Percentiles rank a stretch among this genome's conserved stretches.
These are phyloP conservation scores for Rhyacophila evoluta DNA, from an alignment of 2,888 invertebrate genomes.

Conservation along the genomic window DNA sequence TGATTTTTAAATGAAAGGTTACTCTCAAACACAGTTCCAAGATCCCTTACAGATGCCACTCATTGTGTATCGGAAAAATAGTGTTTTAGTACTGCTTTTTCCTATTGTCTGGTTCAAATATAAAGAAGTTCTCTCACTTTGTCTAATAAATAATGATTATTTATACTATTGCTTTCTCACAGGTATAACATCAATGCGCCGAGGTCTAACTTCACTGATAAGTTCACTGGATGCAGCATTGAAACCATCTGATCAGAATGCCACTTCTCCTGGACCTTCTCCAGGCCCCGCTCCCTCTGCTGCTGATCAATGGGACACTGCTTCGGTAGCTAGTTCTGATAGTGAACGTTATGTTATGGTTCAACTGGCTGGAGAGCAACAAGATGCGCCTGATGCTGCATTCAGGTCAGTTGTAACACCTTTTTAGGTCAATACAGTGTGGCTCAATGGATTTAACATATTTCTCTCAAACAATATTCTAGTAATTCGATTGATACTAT, in stretches of 20 bases:
- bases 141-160: too few species aligned
- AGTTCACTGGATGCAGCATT: conserved; percentile 87
- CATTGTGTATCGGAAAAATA: too few species aligned
- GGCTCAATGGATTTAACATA: too few species aligned
- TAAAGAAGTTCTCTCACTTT: too few species aligned
- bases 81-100: too few species aligned
- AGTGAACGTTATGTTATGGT: conserved; percentile 88
- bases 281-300: conserved; percentile 37
- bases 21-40: too few species aligned
- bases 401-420: conserved; percentile 70
- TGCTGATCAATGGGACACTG: conserved; percentile 60
- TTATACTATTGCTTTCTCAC: conserved; percentile 43
- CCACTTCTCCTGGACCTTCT: conserved; percentile 62
- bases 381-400: conserved; percentile 78
- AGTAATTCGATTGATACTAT: too few species aligned
- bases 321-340: conserved; percentile 88
- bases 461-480: too few species aligned
- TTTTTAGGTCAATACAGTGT: too few species aligned
- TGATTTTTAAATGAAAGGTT: too few species aligned
- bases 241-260: conserved; percentile 80
- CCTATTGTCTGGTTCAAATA: too few species aligned
- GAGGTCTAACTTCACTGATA: conserved; percentile 85
- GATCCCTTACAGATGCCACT: too few species aligned
- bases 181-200: conserved; percentile 84
- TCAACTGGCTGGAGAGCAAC: conserved; percentile 75